Evolutionary conservation across 1,140 invertebrate species (phyloP).

Genomic region (Rhagoletis pomonella): DNA sequence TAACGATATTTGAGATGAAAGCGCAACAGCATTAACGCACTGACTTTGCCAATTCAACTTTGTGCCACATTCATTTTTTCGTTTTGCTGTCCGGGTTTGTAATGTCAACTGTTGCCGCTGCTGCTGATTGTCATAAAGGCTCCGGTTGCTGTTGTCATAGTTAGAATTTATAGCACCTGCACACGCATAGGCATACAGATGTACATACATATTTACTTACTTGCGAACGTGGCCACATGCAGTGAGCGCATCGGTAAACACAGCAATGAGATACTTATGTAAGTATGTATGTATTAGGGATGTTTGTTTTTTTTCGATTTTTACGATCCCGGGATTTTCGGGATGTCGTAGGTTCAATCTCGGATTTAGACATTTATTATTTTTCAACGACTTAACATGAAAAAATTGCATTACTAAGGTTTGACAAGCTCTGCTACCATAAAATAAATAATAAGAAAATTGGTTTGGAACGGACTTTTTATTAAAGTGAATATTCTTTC

Average conservation of each 20-base stretch:
- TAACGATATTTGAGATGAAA: constrained; percentile 43
- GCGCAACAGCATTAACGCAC: constrained; percentile 36
- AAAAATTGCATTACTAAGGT: too few relatives aligned
- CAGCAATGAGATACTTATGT: too few relatives aligned
- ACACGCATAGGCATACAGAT: background rate
- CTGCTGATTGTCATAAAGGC: background rate
- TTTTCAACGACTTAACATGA: too few relatives aligned
- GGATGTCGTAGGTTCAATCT: too few relatives aligned
- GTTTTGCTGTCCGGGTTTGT: background rate
- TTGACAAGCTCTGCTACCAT: too few relatives aligned
- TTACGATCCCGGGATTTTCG: too few relatives aligned
- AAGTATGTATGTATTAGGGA: too few relatives aligned
- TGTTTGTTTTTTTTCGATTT: too few relatives aligned
- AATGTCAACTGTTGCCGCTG: background rate
- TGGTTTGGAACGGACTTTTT: too few relatives aligned
- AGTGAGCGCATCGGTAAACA: background rate
- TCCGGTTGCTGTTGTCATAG: constrained; percentile 29
- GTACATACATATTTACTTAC: background rate
- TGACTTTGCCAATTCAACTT: background rate
- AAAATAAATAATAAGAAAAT: too few relatives aligned
- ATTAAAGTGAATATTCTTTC: too few relatives aligned
- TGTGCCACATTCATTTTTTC: background rate
- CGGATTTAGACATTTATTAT: too few relatives aligned
- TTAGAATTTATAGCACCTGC: constrained; percentile 13
- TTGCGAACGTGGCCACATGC: background rate